Evolutionary conservation across 2,888 invertebrate species (phyloP), one percentile per base, ranked within the genome.

Genomic region (Oxyteleia sp.): DNA sequence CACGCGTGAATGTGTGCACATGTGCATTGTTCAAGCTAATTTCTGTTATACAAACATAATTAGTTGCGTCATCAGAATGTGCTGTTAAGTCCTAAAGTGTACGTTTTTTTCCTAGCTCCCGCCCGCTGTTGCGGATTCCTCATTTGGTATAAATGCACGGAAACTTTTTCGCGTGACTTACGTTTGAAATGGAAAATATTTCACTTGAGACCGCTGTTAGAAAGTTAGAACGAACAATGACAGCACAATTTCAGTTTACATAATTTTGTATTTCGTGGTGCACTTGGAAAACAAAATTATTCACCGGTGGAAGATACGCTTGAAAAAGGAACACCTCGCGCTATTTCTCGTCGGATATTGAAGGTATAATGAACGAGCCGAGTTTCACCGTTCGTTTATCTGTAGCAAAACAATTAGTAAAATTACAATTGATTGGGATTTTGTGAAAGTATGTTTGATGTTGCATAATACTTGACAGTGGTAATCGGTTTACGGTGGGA

Each of bases 191-290:
- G 74, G 59, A 75, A 75, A 75, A 81, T 75, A 75, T 75, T 81
- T 74, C 63, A 75, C 81, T 66, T 43, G 74, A 66, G 55, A 69
- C 66, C 41, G 32, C 45, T 53, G 74, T 74, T 74, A 61, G 41
- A 63, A 81, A 81, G 80, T 74, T 80, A 16, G 47, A 66, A 68
- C 61, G 74, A 80, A 80, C 80, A 74, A 72, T 80, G 80, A 74
- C 72, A 68, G 74, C 49, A 64, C 72, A 80, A 80, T 80, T 80
- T 72, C 79, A 55, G 71, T 57, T 80, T 80, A 72, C 72, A 72
- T 66, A 72, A 80, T 80, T 80, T 66, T 57, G 57, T 72, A 32
- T 80, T 80, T 59, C 32, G 63, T 45, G 29, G 32, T 10, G 53
- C 4, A 59, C 23, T 78, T 55, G 47, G 29, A 51, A 57, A 78